phyloP scores from a whole-genome alignment of 1,140 invertebrate genomes.

The Lethrus apterus region DNA sequence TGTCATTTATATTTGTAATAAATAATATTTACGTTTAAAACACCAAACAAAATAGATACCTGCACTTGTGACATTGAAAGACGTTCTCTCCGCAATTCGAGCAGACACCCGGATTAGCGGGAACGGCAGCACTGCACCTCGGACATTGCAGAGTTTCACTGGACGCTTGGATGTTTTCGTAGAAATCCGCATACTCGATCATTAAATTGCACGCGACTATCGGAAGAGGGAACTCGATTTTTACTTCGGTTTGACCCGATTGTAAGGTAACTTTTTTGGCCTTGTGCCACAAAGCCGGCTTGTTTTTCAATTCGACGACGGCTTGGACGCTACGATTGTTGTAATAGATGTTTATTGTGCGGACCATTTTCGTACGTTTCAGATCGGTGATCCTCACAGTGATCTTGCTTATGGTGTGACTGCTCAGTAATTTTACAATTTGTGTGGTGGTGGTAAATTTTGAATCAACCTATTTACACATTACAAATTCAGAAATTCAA shows the following conservation, averaged over 20 bases:
- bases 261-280: conserved; percentile 85
- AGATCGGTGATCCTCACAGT: conserved; percentile 89
- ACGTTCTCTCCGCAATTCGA: conserved; percentile 98
- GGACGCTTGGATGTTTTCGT: conserved; percentile 75
- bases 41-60: conserved; percentile 49
- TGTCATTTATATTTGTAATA: too few species aligned
- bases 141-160: conserved; percentile 93
- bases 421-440: conserved; percentile 91
- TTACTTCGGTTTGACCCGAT: conserved; percentile 89
- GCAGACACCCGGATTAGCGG: conserved; percentile 95
- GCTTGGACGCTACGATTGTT: conserved; percentile 94
- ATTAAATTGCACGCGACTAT: conserved; percentile 98
- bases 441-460: conserved; percentile 97
- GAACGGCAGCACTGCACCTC: conserved; percentile 90
- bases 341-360: conserved; percentile 93
- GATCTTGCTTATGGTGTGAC: conserved; percentile 92
- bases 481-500: background rate
- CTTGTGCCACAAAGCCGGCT: conserved; percentile 93
- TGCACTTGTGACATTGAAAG: conserved; percentile 96
- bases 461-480: conserved; percentile 63
- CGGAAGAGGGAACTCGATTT: conserved; percentile 92
- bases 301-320: conserved; percentile 95
- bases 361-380: conserved; percentile 95
- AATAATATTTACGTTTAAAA: too few species aligned
- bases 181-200: conserved; percentile 98